Base-by-base conservation (phyloP, 2,888 invertebrate species). In the Strigamia maritima region DNA sequence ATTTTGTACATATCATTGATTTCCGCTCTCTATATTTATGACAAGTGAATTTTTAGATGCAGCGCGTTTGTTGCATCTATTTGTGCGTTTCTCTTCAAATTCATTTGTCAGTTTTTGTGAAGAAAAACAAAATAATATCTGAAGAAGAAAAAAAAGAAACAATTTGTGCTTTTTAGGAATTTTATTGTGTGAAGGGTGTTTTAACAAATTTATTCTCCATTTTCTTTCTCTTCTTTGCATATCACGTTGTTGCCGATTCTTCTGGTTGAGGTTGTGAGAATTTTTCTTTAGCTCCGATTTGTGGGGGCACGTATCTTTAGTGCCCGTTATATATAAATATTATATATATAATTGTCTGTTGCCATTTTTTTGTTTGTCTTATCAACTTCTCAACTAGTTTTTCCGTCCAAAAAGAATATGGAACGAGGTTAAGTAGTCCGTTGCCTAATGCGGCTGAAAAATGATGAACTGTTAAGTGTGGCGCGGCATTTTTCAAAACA, bases 401-500 rank as follows among this genome's bases (percentile, higher is more conserved):
- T 49, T 49, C 49, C 49, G 49, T 49, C 49, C 49, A 49, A 49
- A 19, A 49, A 12, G 10, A 49, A 19, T 10, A 16, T 49, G 49
- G 49, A 49, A 49, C 49, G 49, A 49, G 49, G 49, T 49, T 49
- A 49, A 19, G 10, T 49, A 28, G 26, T 74, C 74, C 31, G 74
- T 31, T 74, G 74, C 74, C 31, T 16, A 4, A 10, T 24, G 12
- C 6, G 28, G 28, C 75, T 75, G 26, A 75, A 75, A 19, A n/a
- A n/a, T n/a, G n/a, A 26, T 31, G 22, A 76, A 31, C 12, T 75
- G 75, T 75, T 75, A 75, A 75, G 19, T 31, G 76, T 76, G 35
- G 76, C 22, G 49, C 49, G 49, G 49, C 49, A 49, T 49, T 49
- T 49, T 49, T 49, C 49, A 49, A 49, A 49, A 49, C 49, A 49